Evolutionary conservation across 2,888 invertebrate species (phyloP).

Genomic region (Rotaria magnacalcarata): DNA sequence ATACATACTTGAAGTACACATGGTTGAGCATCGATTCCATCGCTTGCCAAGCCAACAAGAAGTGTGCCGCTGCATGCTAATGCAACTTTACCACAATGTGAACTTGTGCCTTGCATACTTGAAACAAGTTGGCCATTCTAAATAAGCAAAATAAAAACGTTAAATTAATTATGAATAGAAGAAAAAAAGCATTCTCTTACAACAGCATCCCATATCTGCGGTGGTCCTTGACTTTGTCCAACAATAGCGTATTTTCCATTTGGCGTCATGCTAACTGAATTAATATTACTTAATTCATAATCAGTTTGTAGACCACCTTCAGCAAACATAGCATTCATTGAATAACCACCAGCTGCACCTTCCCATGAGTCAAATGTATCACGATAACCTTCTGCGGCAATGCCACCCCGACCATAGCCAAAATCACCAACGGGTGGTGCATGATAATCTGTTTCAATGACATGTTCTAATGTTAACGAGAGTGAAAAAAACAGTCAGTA

Average conservation of each 20-base stretch:
- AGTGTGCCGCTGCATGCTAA: conserved; percentile 46
- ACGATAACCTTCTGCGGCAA: conserved; percentile 24
- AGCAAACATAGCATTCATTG: conserved; percentile 45
- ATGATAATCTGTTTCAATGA: conserved; percentile 38
- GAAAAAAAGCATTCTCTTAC: background rate
- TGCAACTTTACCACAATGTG: conserved; percentile 39
- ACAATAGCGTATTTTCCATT: conserved; percentile 46
- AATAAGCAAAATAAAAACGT: too few species aligned
- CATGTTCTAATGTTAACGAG: background rate
- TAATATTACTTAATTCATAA: conserved; percentile 46
- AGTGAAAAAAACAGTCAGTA: too few species aligned
- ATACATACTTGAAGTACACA: conserved; percentile 34
- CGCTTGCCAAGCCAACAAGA: conserved; percentile 44
- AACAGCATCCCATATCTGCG: conserved; percentile 46
- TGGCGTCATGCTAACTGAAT: conserved; percentile 43
- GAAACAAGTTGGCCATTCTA: conserved; percentile 42
- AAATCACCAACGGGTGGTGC: conserved; percentile 42
- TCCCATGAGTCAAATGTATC: conserved; percentile 33
- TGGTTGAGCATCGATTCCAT: conserved; percentile 36
- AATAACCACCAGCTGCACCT: conserved; percentile 33
- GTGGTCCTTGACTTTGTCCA: conserved; percentile 45
- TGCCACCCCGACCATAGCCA: conserved; percentile 23
- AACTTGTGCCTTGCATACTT: conserved; percentile 34
- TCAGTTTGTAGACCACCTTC: conserved; percentile 29
- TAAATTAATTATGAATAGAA: background rate